Evolutionary conservation across 1,140 invertebrate genomes (phyloP).

Genomic region (Oreohelix idahoensis): DNA sequence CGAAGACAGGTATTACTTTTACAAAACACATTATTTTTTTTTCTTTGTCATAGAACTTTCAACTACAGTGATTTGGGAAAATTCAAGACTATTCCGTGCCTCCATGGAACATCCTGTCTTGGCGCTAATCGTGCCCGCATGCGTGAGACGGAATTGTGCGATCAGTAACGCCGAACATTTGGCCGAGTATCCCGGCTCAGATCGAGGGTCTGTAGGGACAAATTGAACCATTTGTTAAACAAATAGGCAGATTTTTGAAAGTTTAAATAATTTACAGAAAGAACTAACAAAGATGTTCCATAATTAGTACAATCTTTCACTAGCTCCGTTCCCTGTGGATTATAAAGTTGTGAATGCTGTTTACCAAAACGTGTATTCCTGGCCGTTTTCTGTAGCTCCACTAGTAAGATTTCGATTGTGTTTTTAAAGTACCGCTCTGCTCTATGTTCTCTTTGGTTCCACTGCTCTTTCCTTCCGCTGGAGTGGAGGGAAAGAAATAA

Average conservation of each 20-base stretch:
- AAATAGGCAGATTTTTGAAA: neutral
- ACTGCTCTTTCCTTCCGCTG: too few relatives aligned
- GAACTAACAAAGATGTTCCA: neutral
- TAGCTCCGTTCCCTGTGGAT: too few relatives aligned
- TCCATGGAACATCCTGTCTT: neutral
- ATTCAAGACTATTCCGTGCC: neutral
- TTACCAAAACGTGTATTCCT: too few relatives aligned
- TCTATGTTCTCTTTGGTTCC: too few relatives aligned
- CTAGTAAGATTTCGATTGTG: too few relatives aligned
- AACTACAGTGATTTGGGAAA: neutral
- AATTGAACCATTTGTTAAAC: neutral
- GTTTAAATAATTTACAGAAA: neutral
- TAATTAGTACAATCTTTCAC: too few relatives aligned
- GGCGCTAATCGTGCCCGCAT: neutral
- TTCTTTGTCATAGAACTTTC: neutral
- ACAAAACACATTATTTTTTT: neutral
- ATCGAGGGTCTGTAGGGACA: neutral
- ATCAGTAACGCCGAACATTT: neutral
- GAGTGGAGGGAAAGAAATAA: too few relatives aligned
- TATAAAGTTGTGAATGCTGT: too few relatives aligned
- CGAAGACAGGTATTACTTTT: neutral
- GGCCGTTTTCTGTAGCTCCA: too few relatives aligned
- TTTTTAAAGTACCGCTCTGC: too few relatives aligned
- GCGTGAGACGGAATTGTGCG: neutral
- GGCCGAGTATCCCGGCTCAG: neutral